Base-by-base conservation (phyloP, 2,888 invertebrate species). In the Drosophila mulleri region DNA sequence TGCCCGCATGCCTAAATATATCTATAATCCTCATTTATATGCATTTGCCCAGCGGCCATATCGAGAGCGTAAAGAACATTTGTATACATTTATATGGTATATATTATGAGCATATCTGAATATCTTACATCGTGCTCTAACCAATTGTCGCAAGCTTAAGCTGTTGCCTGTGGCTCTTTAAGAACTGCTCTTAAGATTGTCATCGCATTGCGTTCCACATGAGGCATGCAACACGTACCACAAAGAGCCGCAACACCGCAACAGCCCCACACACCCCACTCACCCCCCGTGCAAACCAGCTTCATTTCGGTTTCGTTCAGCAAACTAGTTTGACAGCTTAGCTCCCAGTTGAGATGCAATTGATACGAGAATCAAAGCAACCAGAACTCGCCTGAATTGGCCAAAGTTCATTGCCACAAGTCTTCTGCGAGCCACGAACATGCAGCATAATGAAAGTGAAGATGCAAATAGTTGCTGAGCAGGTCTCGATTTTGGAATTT, bases 291-390 rank as follows among this genome's bases (percentile, higher is more conserved):
- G 7, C 37, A 67, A 79, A 86, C 70, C 70, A 80, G 82, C 78
- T 84, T 79, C 77, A 84, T 89, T 86, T 86, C 89, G 78, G 83
- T 86, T 86, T 86, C 86, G 70, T 87, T 86, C 66, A 71, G 44
- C 56, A 82, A 86, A 86, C 89, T 79, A 80, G 86, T 89, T 89
- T 88, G 83, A 70, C 85, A 82, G 73, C 88, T 64, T 65, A 72
- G 69, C 61, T 67, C 67, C 52, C 66, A 73, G 72, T 65, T 62
- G 57, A 78, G 64, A 62, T 67, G 72, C 77, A 77, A 64, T 72
- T 53, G 67, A 75, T 62, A 69, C 82, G 35, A 64, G 52, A 45
- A 69, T 59, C 67, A 70, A 67, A 69, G 71, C 62, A 73, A 58
- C 59, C 64, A 66, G 70, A 74, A 78, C 67, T 75, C 58, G 58